Conservation (phyloP, 2,888 invertebrate genomes). For the Malthinus seriepunctatus region DNA sequence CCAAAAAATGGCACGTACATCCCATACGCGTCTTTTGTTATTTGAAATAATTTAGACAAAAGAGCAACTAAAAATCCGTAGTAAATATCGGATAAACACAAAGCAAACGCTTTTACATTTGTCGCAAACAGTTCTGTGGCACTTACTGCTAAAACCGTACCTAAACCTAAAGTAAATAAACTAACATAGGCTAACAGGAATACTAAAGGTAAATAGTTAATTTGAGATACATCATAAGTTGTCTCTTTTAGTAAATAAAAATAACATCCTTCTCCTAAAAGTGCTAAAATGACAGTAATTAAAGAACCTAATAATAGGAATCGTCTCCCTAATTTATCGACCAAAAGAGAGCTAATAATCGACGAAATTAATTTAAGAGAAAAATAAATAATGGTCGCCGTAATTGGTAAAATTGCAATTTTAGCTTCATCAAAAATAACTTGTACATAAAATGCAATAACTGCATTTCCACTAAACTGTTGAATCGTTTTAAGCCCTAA, state of each 20-base stretch:
- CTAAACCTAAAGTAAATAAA: constrained; percentile 55
- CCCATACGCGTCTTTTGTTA: constrained; percentile 61
- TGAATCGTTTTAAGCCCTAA: constrained; percentile 62
- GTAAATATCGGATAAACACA: constrained; percentile 57
- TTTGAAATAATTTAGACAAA: constrained; percentile 53
- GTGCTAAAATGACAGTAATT: constrained; percentile 46
- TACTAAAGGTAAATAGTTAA: constrained; percentile 58
- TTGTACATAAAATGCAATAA: constrained; percentile 66
- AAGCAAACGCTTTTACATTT: constrained; percentile 58
- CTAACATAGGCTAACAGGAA: constrained; percentile 53
- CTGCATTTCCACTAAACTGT: constrained; percentile 64
- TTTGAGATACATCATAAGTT: constrained; percentile 41
- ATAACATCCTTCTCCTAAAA: constrained; percentile 49
- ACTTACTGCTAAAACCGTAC: constrained; percentile 56
- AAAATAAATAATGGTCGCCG: constrained; percentile 46
- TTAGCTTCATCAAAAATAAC: constrained; percentile 53
- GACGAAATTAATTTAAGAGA: constrained; percentile 63
- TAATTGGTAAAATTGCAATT: constrained; percentile 51
- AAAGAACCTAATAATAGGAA: constrained; percentile 59
- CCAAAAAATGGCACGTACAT: constrained; percentile 69
- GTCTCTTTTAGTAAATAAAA: constrained; percentile 49
- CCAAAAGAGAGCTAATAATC: constrained; percentile 60
- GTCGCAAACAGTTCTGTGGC: constrained; percentile 58
- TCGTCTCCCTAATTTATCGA: constrained; percentile 60
- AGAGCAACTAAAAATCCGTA: constrained; percentile 54